Percentiles rank a stretch among this genome's conserved stretches.
phyloP scores from a whole-genome alignment of 2,113 vertebrate genomes.

The Periophthalmodon schlosseri region DNA sequence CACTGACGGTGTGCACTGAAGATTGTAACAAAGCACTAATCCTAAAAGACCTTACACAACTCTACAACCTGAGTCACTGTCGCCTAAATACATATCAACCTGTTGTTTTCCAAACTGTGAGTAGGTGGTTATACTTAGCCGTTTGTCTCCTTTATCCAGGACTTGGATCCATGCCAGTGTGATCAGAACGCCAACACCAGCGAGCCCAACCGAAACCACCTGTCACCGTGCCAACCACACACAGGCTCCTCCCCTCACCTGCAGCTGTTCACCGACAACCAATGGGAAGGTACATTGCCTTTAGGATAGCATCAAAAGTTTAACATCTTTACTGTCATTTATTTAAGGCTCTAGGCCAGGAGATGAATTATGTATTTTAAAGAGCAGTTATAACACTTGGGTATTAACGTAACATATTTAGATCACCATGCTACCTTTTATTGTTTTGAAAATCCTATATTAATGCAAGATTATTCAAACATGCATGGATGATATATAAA shows the following conservation, averaged over 20 bases:
- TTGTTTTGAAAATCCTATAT: no score
- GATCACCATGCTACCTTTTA: no score
- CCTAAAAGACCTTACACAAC: no score
- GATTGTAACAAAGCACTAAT: no score
- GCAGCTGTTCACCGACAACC: conserved; percentile 69
- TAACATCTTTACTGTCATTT: no score
- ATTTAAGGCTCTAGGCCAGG: no score
- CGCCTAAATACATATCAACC: neutral
- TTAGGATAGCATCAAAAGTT: neutral
- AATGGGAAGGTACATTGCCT: conserved; percentile 71
- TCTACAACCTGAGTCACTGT: neutral
- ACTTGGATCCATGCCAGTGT: conserved; percentile 39
- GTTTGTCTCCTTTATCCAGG: conserved; percentile 36
- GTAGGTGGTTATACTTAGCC: neutral
- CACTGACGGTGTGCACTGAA: neutral
- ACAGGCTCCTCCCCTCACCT: conserved; percentile 53
- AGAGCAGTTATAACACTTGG: no score
- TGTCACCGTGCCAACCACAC: conserved; percentile 56
- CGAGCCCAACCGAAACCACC: conserved; percentile 54
- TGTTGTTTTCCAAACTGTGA: neutral
- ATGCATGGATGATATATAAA: no score
- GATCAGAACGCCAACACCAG: conserved; percentile 79
- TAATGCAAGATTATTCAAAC: no score
- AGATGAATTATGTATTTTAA: no score
- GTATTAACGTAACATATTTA: no score